Conservation (phyloP, 2,113 vertebrate species). For the Tylochromis polylepis region DNA sequence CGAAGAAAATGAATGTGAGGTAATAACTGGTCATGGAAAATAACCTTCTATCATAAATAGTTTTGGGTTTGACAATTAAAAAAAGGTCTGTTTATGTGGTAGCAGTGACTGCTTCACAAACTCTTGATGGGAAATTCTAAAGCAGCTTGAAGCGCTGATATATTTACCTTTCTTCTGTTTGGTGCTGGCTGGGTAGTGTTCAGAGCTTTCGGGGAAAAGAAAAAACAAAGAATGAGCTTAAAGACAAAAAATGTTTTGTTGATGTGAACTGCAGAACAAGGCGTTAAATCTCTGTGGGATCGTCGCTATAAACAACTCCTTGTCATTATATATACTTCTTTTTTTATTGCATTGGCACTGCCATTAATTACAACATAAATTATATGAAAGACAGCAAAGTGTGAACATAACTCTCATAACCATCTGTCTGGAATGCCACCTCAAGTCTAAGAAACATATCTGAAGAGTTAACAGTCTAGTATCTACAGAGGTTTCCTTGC, state of each 20-base stretch:
- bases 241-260: not conserved
- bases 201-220: not conserved
- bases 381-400: not conserved
- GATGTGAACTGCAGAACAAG: not conserved
- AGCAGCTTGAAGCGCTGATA: not conserved
- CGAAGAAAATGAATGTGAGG: not conserved
- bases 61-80: not conserved
- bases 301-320: not conserved
- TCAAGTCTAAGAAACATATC: not conserved
- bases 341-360: not conserved
- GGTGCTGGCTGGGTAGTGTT: not conserved
- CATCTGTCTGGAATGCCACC: not conserved
- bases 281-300: rapidly evolving
- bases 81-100: not conserved
- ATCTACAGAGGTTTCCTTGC: not conserved
- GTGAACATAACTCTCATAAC: not conserved
- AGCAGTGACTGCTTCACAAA: not conserved
- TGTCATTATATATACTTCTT: not conserved
- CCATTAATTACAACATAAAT: not conserved
- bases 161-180: not conserved
- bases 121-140: not conserved
- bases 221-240: not conserved
- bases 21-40: not conserved
- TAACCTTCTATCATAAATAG: not conserved
- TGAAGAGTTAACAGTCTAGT: not conserved